phyloP scores from a whole-genome alignment of 2,888 invertebrate species.

The Phyllotreta cruciferae region DNA sequence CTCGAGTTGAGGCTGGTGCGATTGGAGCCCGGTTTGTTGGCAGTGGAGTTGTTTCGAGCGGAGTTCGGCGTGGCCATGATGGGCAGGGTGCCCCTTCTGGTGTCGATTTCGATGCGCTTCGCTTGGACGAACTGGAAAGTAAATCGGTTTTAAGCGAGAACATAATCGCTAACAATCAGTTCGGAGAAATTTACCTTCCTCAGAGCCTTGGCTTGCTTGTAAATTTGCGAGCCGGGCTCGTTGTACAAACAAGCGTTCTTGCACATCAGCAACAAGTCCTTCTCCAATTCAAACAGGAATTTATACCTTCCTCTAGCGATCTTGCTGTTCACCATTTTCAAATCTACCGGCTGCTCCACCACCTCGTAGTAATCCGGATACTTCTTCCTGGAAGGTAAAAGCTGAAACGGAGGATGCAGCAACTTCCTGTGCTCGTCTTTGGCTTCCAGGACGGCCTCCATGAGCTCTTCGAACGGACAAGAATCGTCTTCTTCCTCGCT shows the following conservation, averaged over 20 bases:
- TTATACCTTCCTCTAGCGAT: constrained; percentile 86
- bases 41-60: constrained; percentile 3
- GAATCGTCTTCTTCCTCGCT: constrained; percentile 47
- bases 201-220: constrained; percentile 90
- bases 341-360: constrained; percentile 92
- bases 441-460: constrained; percentile 87
- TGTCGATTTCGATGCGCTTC: constrained; percentile 76
- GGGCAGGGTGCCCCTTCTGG: constrained; percentile 59
- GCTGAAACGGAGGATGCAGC: constrained; percentile 85
- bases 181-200: constrained; percentile 70
- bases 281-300: constrained; percentile 82
- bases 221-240: constrained; percentile 95
- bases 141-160: no score
- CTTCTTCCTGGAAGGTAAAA: constrained; percentile 89
- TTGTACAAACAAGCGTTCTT: constrained; percentile 96
- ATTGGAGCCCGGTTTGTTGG: constrained; percentile 4
- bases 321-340: constrained; percentile 90
- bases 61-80: constrained; percentile 21
- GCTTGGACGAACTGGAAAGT: constrained; percentile 72
- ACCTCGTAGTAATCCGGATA: constrained; percentile 97
- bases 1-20: background rate
- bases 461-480: constrained; percentile 85
- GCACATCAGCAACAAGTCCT: constrained; percentile 88
- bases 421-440: constrained; percentile 83
- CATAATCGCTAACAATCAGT: constrained; percentile 21